Evolutionary conservation across 2,797 vertebrate genomes (phyloP).

Genomic region (Spatula clypeata): DNA sequence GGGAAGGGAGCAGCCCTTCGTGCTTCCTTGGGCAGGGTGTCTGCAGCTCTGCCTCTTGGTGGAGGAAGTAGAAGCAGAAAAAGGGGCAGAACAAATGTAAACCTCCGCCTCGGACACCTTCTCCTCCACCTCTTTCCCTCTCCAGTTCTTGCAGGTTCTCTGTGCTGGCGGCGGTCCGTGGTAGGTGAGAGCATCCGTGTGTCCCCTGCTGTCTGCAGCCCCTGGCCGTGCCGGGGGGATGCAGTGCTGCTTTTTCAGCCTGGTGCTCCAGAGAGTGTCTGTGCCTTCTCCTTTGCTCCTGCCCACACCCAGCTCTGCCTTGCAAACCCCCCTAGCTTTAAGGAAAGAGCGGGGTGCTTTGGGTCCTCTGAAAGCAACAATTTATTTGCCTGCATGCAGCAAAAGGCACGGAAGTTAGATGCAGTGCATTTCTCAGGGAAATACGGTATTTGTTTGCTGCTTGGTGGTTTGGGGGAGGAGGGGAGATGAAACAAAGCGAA

Average conservation of each 20-base stretch:
- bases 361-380: not conserved
- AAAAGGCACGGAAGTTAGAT: not conserved
- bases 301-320: not conserved
- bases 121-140: not conserved
- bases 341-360: not conserved
- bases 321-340: not conserved
- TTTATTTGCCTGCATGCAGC: rapidly evolving
- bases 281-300: too few species aligned
- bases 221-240: not conserved
- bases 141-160: not conserved
- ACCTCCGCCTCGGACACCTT: too few species aligned
- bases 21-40: rapidly evolving
- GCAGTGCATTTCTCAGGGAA: not conserved
- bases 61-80: not conserved
- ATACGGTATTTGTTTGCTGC: not conserved
- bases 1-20: rapidly evolving
- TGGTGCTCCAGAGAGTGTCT: too few species aligned
- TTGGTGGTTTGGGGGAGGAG: not conserved
- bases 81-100: not conserved
- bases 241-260: not conserved
- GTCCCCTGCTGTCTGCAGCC: not conserved
- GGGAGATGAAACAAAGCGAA: not conserved
- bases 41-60: rapidly evolving
- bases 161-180: not conserved
- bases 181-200: not conserved